Evolutionary conservation across 2,888 invertebrate genomes (phyloP).

Genomic region (Parthenolecanium corni): DNA sequence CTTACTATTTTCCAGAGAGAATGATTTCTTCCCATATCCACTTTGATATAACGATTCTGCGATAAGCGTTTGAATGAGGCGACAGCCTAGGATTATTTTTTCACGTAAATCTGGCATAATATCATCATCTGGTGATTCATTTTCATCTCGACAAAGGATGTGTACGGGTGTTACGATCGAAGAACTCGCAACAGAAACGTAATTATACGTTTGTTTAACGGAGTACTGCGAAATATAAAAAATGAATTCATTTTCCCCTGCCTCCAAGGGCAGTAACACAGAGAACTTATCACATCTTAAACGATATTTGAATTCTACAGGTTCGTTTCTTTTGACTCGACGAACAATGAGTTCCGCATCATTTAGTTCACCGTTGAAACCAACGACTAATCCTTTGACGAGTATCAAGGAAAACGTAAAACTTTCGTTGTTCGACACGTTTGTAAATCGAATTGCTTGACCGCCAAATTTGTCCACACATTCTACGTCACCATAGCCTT

Average conservation of each 20-base stretch:
- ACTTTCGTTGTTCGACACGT: constrained; percentile 50
- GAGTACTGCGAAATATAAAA: constrained; percentile 44
- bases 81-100: constrained; percentile 9
- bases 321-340: neutral
- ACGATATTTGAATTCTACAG: neutral
- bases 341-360: constrained; percentile 47
- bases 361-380: neutral
- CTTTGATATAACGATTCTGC: constrained; percentile 77
- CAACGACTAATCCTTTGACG: constrained; percentile 2
- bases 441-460: constrained; percentile 40
- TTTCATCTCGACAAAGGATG: constrained; percentile 9
- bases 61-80: constrained; percentile 68
- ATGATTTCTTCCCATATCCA: constrained; percentile 66
- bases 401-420: constrained; percentile 50
- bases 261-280: constrained; percentile 50
- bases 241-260: constrained; percentile 52
- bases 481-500: neutral
- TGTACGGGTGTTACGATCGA: constrained; percentile 39
- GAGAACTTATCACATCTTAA: constrained; percentile 51
- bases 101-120: neutral
- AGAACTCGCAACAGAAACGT: constrained; percentile 29
- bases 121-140: constrained; percentile 46
- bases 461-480: neutral
- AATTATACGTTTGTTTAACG: constrained; percentile 27
- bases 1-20: constrained; percentile 53